Base-by-base conservation (phyloP, 2,113 vertebrate species). In the Rhinichthys klamathensis region DNA sequence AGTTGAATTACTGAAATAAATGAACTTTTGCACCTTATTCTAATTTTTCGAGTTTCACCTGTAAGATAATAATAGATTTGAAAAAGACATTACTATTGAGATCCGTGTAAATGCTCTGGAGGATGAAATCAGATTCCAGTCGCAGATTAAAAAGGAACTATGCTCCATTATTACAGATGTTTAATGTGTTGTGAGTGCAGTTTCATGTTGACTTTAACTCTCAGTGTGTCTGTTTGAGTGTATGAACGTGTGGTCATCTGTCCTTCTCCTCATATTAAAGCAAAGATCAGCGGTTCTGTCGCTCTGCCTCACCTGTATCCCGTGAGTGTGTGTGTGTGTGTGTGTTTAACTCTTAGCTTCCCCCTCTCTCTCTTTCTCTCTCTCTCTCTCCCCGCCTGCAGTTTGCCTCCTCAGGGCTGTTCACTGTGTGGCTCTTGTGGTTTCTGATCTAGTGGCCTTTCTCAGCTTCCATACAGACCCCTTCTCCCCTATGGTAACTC, bases 391-490 rank as follows among this genome's bases (percentile, higher is more conserved):
- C 95, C 93, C 73, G 93, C 94, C 94, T 95, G 90, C 97, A 99
- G 98, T 99, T 99, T 96, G 98, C 98, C 96, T 99, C 98, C 96
- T 99, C 98, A 97, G 98, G 98, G 96, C 97, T 99, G 95, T 99
- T 99, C 96, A 99, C 98, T 97, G 98, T 99, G 94, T 99, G 98
- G 98, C 98, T 99, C 96, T 98, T 99, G 96, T 99, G 98, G 98
- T 99, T 99, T 99, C 97, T 99, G 96, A 99, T 99, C 96, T 99
- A 99, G 97, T 98, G 98, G 98, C 97, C 97, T 99, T 97, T 97
- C 95, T 97, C 96, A 97, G 96, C 96, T 97, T 97, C 97, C 93
- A 97, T 96, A 96, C 95, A 96, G 96, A 96, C 96, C 97, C 95
- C 94, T 95, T 56, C 95, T 95, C 95, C 95, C 96, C 96, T 95